Conservation (phyloP, 2,113 vertebrate genomes). For the Rhinichthys klamathensis region DNA sequence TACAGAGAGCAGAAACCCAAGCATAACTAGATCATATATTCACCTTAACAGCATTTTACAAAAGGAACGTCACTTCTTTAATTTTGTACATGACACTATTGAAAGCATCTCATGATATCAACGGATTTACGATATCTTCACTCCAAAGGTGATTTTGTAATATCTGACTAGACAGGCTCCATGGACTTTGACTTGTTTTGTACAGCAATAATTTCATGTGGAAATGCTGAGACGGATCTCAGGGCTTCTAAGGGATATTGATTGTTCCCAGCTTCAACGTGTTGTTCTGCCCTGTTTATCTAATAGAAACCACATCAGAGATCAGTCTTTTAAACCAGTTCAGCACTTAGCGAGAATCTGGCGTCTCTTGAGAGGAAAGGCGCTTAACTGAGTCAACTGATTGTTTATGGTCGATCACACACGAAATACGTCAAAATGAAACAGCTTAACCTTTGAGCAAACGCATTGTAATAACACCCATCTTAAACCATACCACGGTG, state of each 20-base stretch:
- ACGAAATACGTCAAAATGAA: slow-evolving; percentile 14
- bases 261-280: slow-evolving; percentile 31
- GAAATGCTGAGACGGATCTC: slow-evolving; percentile 31
- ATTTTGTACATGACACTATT: neutral
- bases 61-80: neutral
- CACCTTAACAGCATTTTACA: neutral
- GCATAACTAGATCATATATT: neutral
- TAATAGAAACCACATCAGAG: slow-evolving; percentile 9
- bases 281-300: slow-evolving; percentile 34
- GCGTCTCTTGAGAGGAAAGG: neutral
- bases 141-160: slow-evolving; percentile 40
- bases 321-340: slow-evolving; percentile 36
- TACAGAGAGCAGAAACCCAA: neutral
- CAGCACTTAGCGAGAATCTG: neutral
- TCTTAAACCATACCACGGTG: slow-evolving; percentile 29
- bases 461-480: slow-evolving; percentile 8
- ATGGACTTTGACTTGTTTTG: slow-evolving; percentile 54
- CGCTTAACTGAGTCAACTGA: neutral
- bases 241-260: slow-evolving; percentile 37
- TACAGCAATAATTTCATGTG: slow-evolving; percentile 47
- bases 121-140: slow-evolving; percentile 26
- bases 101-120: slow-evolving; percentile 25
- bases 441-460: slow-evolving; percentile 21
- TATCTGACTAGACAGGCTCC: slow-evolving; percentile 36
- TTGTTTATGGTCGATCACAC: slow-evolving; percentile 24